Percentiles rank a stretch among this genome's conserved stretches.
These are phyloP conservation scores for Drosophila testacea DNA, from an alignment of 2,888 invertebrate genomes.

Conservation along the genomic window DNA sequence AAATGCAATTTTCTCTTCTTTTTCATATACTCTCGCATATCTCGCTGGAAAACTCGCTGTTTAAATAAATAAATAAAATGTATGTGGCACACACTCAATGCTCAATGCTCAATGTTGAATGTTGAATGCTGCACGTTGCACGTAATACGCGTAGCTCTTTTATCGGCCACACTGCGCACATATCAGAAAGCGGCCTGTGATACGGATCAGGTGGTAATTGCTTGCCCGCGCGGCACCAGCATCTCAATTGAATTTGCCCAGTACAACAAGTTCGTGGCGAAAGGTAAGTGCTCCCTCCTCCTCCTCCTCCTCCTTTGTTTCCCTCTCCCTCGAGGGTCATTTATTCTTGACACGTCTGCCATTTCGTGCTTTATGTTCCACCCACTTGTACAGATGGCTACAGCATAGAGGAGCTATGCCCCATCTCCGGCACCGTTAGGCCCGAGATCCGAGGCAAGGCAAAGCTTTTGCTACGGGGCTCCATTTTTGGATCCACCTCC, in stretches of 20 bases:
- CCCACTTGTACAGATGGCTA: slow-evolving; percentile 78
- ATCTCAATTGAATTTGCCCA: slow-evolving; percentile 96
- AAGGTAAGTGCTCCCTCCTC: slow-evolving; percentile 75
- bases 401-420: slow-evolving; percentile 84
- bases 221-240: slow-evolving; percentile 96
- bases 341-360: slow-evolving; percentile 56
- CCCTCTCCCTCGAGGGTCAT: slow-evolving; percentile 27
- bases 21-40: slow-evolving; percentile 10
- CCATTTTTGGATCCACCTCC: slow-evolving; percentile 80
- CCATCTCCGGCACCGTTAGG: slow-evolving; percentile 53
- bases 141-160: slow-evolving; percentile 88
- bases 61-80: slow-evolving; percentile 12
- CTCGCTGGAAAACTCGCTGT: neutral
- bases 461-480: slow-evolving; percentile 81
- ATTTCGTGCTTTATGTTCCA: slow-evolving; percentile 49
- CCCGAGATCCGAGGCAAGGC: slow-evolving; percentile 79
- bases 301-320: neutral
- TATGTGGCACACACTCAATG: neutral
- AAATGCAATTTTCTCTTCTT: slow-evolving; percentile 34
- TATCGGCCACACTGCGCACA: slow-evolving; percentile 95
- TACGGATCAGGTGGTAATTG: slow-evolving; percentile 93
- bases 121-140: slow-evolving; percentile 11
- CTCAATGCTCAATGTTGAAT: neutral
- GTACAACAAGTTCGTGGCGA: slow-evolving; percentile 86
- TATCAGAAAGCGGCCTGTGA: slow-evolving; percentile 97